These are phyloP conservation scores for Oxyruncus cristatus DNA, from an alignment of 2,113 vertebrate species.

Conservation along the genomic window DNA sequence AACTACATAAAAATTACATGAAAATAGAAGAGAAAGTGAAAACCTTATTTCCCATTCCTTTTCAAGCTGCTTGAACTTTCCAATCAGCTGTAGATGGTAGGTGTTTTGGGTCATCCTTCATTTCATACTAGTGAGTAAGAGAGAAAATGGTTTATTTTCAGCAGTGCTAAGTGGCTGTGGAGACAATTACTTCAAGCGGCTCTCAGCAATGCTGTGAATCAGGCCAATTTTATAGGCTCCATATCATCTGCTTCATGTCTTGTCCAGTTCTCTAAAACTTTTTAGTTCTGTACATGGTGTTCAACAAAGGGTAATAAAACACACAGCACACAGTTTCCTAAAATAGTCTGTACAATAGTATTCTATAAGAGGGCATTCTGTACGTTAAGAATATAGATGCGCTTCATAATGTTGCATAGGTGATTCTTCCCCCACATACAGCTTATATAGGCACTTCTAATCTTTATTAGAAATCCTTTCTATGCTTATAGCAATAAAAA, in stretches of 20 bases:
- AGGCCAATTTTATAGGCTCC: neutral
- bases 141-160: constrained; percentile 14
- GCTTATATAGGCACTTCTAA: neutral
- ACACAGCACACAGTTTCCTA: neutral
- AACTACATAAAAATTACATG: neutral
- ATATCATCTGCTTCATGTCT: neutral
- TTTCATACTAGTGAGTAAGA: neutral
- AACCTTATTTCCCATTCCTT: neutral
- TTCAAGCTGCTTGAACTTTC: neutral
- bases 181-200: neutral
- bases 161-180: neutral
- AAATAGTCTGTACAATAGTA: neutral
- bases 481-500: neutral
- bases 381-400: neutral
- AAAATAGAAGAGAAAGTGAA: neutral
- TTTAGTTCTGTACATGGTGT: neutral
- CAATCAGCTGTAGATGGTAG: neutral
- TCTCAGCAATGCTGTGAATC: neutral
- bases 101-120: neutral
- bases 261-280: neutral
- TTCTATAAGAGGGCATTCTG: neutral
- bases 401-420: neutral
- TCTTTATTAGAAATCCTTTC: neutral
- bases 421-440: neutral
- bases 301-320: neutral